Evolutionary conservation across 2,888 invertebrate species (phyloP).

Genomic region (Ecliptopera silaceata): DNA sequence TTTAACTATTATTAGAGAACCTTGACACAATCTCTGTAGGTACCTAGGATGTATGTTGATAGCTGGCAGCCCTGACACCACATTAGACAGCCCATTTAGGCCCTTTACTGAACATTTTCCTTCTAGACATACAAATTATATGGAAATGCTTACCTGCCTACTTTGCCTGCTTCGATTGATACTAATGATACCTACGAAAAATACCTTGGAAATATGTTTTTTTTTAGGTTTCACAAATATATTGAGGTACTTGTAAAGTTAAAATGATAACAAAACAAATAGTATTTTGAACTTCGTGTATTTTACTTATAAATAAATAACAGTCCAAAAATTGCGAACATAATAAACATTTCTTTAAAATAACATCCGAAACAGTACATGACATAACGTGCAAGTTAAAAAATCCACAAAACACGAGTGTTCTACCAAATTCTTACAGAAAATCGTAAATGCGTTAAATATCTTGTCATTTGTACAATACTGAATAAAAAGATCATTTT

Average conservation of each 20-base stretch:
- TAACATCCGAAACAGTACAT: slow-evolving; percentile 13
- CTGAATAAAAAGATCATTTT: slow-evolving; percentile 4
- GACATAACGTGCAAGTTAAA: slow-evolving; percentile 5
- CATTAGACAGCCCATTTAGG: no score
- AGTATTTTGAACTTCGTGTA: slow-evolving; percentile 21
- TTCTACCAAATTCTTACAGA: not conserved
- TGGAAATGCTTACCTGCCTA: no score
- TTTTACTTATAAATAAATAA: slow-evolving; percentile 31
- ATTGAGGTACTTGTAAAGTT: no score
- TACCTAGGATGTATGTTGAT: no score
- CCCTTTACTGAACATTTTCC: no score
- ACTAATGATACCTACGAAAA: no score
- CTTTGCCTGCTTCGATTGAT: no score
- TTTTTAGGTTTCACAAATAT: no score
- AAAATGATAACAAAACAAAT: slow-evolving; percentile 1
- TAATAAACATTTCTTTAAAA: slow-evolving; percentile 10
- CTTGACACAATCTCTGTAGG: not conserved
- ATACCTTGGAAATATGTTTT: no score
- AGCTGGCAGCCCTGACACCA: no score
- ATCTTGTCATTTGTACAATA: slow-evolving; percentile 10
- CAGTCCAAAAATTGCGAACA: slow-evolving; percentile 24
- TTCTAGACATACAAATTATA: no score
- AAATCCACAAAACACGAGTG: slow-evolving; percentile 10
- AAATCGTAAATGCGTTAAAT: slow-evolving; percentile 19
- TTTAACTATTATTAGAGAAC: slow-evolving; percentile 23